These are phyloP conservation scores for Tyto alba DNA, from an alignment of 2,113 vertebrate genomes.

Conservation along the genomic window DNA sequence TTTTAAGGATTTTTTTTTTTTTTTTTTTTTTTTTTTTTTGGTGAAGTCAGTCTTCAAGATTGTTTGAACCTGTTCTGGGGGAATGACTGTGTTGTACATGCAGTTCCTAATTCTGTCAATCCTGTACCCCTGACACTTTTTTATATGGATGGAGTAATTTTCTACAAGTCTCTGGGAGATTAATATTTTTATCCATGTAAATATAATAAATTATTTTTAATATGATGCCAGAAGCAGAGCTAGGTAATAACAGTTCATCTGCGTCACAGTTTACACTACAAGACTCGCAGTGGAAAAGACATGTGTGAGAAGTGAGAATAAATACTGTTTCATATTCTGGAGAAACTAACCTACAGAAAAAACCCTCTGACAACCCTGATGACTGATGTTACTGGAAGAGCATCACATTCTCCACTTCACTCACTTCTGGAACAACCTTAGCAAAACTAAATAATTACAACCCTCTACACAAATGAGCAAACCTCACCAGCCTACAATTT, in stretches of 20 bases:
- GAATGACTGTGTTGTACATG: neutral
- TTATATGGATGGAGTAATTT: neutral
- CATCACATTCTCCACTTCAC: neutral
- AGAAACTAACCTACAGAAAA: neutral
- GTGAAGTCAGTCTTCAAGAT: neutral
- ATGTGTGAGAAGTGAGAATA: neutral
- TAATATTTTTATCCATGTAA: neutral
- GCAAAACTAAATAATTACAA: neutral
- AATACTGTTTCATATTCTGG: neutral
- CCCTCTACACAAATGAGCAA: neutral
- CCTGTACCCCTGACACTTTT: neutral
- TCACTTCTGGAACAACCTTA: neutral
- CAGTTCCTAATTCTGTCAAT: neutral
- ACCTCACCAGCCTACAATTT: neutral
- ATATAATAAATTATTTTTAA: neutral
- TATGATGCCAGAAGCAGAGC: neutral
- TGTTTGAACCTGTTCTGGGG: neutral
- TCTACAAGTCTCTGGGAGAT: neutral
- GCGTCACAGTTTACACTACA: too few relatives aligned
- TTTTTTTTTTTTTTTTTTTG: neutral
- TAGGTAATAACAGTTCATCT: neutral
- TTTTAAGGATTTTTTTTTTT: neutral
- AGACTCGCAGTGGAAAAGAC: too few relatives aligned
- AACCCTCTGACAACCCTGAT: accelerated
- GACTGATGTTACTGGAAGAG: neutral